Base-by-base conservation (phyloP, 2,888 invertebrate genomes). In the Sarcophaga carnaria region DNA sequence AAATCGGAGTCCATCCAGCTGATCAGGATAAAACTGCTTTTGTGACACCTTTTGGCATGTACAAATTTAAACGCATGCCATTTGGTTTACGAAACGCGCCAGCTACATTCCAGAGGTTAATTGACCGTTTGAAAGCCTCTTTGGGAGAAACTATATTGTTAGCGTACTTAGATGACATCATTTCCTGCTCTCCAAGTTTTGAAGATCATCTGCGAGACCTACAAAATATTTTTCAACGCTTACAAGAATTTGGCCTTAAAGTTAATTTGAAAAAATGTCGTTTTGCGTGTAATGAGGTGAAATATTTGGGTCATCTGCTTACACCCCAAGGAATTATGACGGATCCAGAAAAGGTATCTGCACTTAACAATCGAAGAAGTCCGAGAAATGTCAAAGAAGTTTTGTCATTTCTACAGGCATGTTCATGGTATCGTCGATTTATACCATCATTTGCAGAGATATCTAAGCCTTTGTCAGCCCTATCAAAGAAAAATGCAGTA, bases 361-460 rank as follows among this genome's bases (percentile, higher is more conserved):
- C 78, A 20, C 49, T 78, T 25, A 0, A 91, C 91, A 45, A 45
- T 20, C 54, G 88, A 25, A 60, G n/a, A 71, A 71, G 59, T 22
- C 90, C 89, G 0, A 76, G 71, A 66, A 90, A 90, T 54, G n/a
- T 89, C 5, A 90, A 90, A 78, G 89, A 90, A 47, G 27, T 86
- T 1, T 14, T 83, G 54, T 86, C 72, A 1, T 91, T 92, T 59
- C 64, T 92, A 4, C 90, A 91, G 83, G 90, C 88, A 8, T 88
- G 88, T n/a, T 89, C 89, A 0, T 92, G 91, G 3, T 12, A 10
- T 10, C 25, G 25, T 25, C 25, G 25, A 25, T 25, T 25, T 25
- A 25, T 25, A 25, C 25, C 25, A 25, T 25, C 25, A 25, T 25
- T 25, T 25, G 25, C 25, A 25, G 25, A 25, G 2, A 25, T 25